A percentile compares a stretch with the other conserved stretches of the same genome.
Evolutionary conservation across 2,888 invertebrate species (phyloP).

Genomic region (Antheraea assamensis): DNA sequence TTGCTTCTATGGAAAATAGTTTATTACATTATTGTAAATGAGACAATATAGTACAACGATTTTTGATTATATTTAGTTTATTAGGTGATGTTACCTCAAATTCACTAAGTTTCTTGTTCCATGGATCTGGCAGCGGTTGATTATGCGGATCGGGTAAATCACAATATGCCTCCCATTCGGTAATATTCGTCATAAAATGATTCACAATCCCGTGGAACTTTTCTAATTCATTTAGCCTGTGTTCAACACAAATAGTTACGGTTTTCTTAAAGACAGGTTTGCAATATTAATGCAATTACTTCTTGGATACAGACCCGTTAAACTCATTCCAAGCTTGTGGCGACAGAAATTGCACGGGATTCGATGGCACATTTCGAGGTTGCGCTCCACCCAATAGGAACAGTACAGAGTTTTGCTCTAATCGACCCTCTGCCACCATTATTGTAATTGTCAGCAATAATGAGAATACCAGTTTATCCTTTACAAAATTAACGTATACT

Average conservation of each 20-base stretch:
- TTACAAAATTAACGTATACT: background rate
- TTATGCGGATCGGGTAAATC: slow-evolving; percentile 89
- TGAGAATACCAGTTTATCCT: slow-evolving; percentile 96
- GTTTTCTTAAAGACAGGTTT: background rate
- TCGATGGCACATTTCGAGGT: slow-evolving; percentile 54
- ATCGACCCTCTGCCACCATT: slow-evolving; percentile 81
- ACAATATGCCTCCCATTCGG: slow-evolving; percentile 88
- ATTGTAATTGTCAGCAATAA: slow-evolving; percentile 88
- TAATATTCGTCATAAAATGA: slow-evolving; percentile 81
- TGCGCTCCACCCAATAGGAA: slow-evolving; percentile 93
- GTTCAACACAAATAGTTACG: background rate
- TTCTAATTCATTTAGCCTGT: slow-evolving; percentile 71
- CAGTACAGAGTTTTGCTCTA: slow-evolving; percentile 88
- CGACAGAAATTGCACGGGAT: slow-evolving; percentile 67
- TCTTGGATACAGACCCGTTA: slow-evolving; percentile 53
- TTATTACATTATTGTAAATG: no score
- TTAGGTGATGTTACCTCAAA: slow-evolving; percentile 76
- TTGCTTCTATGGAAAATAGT: background rate
- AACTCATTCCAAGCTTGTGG: slow-evolving; percentile 72
- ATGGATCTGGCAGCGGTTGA: slow-evolving; percentile 86
- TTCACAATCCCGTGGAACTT: slow-evolving; percentile 84
- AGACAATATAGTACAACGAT: background rate
- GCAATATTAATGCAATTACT: background rate
- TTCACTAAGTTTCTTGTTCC: slow-evolving; percentile 81
- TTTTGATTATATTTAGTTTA: background rate